Base-by-base conservation (phyloP, 2,797 vertebrate species). In the Gadopsis marmoratus region DNA sequence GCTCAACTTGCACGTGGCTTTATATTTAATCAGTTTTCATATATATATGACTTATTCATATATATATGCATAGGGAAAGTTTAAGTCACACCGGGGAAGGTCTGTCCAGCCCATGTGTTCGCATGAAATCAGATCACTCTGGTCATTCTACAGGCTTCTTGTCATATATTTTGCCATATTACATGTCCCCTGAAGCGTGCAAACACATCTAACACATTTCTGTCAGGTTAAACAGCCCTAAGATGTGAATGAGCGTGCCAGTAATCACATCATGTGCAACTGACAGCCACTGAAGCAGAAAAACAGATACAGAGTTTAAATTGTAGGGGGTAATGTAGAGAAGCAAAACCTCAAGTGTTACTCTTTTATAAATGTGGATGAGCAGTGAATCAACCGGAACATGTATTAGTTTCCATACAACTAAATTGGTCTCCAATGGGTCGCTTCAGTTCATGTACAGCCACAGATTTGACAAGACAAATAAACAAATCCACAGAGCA, bases 91-190 rank as follows among this genome's bases (percentile, higher is more conserved):
- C 10, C 3, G 21, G 45, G 73, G 37, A 39, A 2, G 19, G 23
- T 66, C 55, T 55, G 53, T 73, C 45, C 59, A 37, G 51, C 35
- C 10, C 14, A 13, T 48, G 71, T 29, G 51, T 82, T 79, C 50
- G 56, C 55, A 56, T 74, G 55, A 77, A 78, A 63, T 82, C 50
- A 41, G 60, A 85, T 81, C 71, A 70, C 29, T 54, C 21, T 60
- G 48, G 16, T 56, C 60, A n/a, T 61, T 67, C 29, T 54, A 51
- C n/a, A 45, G 31, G 39, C 64, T 60, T 37, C 8, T 70, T 51
- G 33, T 48, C 35, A 26, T 48, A 33, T 50, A 45, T 73, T 53
- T 37, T 19, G 9, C 21, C 7, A 1, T 14, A 51, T 78, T 69
- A 72, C 6, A 8, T 2, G 26, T 60, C 29, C 54, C 71, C 69